Evolutionary conservation across 2,888 invertebrate species (phyloP).

Genomic region (Podotricha telesiphe): DNA sequence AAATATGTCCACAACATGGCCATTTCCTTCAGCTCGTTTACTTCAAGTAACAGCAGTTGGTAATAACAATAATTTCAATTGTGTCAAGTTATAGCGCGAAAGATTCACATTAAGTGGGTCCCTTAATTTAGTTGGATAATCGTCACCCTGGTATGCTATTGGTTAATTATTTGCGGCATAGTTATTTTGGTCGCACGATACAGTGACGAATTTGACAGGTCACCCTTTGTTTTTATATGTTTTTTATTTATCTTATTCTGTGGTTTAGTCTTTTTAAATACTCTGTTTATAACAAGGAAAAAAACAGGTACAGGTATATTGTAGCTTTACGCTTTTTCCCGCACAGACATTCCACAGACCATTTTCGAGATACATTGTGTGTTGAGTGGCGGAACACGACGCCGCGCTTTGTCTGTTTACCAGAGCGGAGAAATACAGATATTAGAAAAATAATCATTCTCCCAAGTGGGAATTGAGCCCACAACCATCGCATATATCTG

Average conservation of each 20-base stretch:
- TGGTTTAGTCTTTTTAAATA: constrained; percentile 7
- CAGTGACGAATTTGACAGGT: constrained; percentile 47
- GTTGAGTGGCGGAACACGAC: too few species aligned
- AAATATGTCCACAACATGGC: background rate
- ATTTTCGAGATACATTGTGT: too few species aligned
- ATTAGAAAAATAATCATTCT: too few species aligned
- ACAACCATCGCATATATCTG: too few species aligned
- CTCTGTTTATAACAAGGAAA: background rate
- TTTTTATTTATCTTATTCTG: constrained; percentile 5
- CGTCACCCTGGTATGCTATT: constrained; percentile 49
- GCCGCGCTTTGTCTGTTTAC: too few species aligned
- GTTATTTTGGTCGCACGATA: constrained; percentile 45
- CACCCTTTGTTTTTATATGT: constrained; percentile 25
- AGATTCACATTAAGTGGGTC: constrained; percentile 15
- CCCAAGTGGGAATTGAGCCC: too few species aligned
- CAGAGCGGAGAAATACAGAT: too few species aligned
- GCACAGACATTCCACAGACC: too few species aligned
- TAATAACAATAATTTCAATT: constrained; percentile 2
- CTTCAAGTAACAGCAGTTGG: background rate
- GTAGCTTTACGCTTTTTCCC: too few species aligned
- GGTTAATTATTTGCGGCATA: constrained; percentile 51
- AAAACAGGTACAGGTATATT: too few species aligned
- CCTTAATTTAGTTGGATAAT: constrained; percentile 29
- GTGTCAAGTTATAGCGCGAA: background rate
- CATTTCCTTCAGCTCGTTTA: background rate